Evolutionary conservation across 1,140 invertebrate species (phyloP), one percentile per base, ranked within the genome.

Genomic region (Melipona quadrifasciata): DNA sequence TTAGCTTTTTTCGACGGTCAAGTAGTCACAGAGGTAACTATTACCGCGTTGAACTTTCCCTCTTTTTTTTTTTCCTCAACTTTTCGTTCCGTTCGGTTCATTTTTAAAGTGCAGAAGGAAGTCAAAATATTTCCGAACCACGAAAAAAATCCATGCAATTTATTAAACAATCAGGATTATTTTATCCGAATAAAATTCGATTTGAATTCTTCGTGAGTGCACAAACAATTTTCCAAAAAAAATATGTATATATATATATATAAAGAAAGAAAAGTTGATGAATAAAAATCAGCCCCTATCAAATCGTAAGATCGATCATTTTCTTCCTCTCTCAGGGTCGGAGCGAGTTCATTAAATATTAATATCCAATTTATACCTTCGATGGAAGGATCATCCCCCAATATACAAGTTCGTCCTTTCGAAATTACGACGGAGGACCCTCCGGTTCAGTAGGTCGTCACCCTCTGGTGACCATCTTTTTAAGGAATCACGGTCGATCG

Each of bases 341-440:
- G 10, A 21, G 53, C 72, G 65, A 90, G 86, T 92, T 93, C 91
- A 92, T 93, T 91, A 92, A 93, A 93, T 93, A 93, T 93, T 93
- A 93, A 93, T 93, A 92, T 93, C 92, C 92, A 93, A 93, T 93
- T 93, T 92, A 92, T 93, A 89, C 91, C 90, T 89, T 86, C 90
- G 89, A 92, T 91, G 87, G 88, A 86, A 90, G 86, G 76, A 92
- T 92, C 86, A 92, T 90, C 89, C 92, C 87, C 89, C 75, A 34
- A 58, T n/a, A 47, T 55, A 73, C 70, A 51, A 55, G 53, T 31
- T 31, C 39, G 17, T 24, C 82, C 81, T 74, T 81, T 24, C 11
- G 27, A 80, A 80, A 84, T 84, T 87, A 77, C 51, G 3, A 31
- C 24, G 57, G 8, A 47, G 17, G 77, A 73, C 65, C 51, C 70